These are phyloP conservation scores for Stichodactyla helianthus DNA, from an alignment of 64 coral and sea anemone species.

Conservation along the genomic window DNA sequence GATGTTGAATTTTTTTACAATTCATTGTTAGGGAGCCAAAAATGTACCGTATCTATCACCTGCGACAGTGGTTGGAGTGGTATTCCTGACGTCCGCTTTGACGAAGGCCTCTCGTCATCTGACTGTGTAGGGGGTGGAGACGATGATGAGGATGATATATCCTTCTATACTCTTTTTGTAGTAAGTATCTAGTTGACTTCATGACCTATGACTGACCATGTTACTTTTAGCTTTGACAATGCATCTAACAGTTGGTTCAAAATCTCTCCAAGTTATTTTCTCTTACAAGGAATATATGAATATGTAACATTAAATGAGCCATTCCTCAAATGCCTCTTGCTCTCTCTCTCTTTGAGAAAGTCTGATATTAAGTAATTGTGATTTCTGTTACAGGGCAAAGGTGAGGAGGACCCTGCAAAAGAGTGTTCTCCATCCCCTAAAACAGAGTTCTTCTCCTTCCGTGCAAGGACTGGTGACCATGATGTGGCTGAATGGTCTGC, in stretches of 20 bases:
- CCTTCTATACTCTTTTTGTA: constrained; percentile 74
- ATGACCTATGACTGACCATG: too few relatives aligned
- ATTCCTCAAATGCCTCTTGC: too few relatives aligned
- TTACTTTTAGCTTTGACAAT: too few relatives aligned
- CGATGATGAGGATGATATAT: constrained; percentile 90
- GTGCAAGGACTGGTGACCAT: constrained; percentile 75
- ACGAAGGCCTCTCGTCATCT: constrained; percentile 53
- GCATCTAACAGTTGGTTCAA: too few relatives aligned
- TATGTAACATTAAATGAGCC: too few relatives aligned
- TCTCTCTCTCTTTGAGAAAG: too few relatives aligned
- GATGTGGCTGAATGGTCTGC: constrained; percentile 67
- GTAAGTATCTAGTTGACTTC: constrained; percentile 43
- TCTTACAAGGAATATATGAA: too few relatives aligned
- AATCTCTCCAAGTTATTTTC: too few relatives aligned
- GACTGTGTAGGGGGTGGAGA: constrained; percentile 66
- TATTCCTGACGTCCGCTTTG: constrained; percentile 95
- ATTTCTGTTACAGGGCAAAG: constrained; percentile 11
- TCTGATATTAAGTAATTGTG: background rate
- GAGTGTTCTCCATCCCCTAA: constrained; percentile 23
- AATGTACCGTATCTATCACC: constrained; percentile 86
- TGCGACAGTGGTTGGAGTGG: constrained; percentile 98
- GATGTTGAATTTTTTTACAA: background rate
- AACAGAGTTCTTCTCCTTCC: constrained; percentile 47
- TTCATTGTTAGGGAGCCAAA: constrained; percentile 66
- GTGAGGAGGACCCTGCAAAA: constrained; percentile 22